Base-by-base conservation (phyloP, 2,113 vertebrate species). In the Corydoras maculifer region DNA sequence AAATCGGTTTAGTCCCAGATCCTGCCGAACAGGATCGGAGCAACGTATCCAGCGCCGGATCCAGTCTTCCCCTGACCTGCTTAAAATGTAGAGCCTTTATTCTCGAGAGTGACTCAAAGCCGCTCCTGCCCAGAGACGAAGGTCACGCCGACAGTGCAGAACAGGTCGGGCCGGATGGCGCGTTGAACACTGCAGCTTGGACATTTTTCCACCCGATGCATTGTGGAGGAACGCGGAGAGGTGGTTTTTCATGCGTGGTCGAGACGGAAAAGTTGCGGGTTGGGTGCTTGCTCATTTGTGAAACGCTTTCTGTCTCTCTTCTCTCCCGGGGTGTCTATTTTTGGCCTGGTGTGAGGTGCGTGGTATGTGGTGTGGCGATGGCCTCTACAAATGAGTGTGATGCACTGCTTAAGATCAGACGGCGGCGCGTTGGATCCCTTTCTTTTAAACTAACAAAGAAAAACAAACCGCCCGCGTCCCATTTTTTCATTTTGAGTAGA, bases 341-440 rank as follows among this genome's bases (percentile, higher is more conserved):
- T 78, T 55, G 77, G 68, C 62, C 65, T 30, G 3, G 62, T 55
- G 10, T 72, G 57, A 50, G 67, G 59, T 48, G 65, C 32, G 49
- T 70, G 66, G 13, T 66, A 75, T 67, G 63, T 50, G 75, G 50
- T 48, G 49, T 72, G 69, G 53, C 50, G 54, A 50, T 69, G 57
- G 62, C 61, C 60, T 73, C 59, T 61, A 64, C 57, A 25, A 65
- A 61, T 69, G 59, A 59, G 60, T 31, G 55, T 12, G 3, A 55
- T 49, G 63, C 77, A 80, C 70, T 13, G 55, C 59, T 68, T 73
- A 62, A 79, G 68, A 79, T 58, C 75, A 70, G 78, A 75, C 68
- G 64, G 1, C 7, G 35, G 35, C 4, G 35, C 35, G 35, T 43
- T 43, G 35, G 35, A 43, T 43, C 35, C 7, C 4, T 43, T 43